Evolutionary conservation across 2,113 vertebrate species (phyloP).

Genomic region (Phycodurus eques): DNA sequence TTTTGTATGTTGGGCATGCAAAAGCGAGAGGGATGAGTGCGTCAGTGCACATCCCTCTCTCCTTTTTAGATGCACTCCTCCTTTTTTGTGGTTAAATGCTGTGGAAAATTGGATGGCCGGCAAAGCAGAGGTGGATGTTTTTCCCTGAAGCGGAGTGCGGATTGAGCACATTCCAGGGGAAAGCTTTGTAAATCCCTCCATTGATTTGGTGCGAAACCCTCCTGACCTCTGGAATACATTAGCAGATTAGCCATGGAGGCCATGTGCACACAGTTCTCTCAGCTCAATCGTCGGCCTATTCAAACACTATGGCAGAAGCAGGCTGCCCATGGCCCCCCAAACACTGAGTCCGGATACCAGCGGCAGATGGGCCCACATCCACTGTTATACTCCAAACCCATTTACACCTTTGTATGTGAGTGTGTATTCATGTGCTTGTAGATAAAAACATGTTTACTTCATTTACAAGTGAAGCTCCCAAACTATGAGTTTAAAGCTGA

Average conservation of each 20-base stretch:
- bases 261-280: conserved; percentile 50
- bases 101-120: conserved; percentile 68
- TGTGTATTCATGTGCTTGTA: conserved; percentile 15
- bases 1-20: conserved; percentile 20
- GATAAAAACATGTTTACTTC: conserved; percentile 11
- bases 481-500: background rate
- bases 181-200: conserved; percentile 78
- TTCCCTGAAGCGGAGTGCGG: conserved; percentile 59
- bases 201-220: conserved; percentile 75
- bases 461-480: background rate
- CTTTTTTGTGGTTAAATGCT: conserved; percentile 69
- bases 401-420: conserved; percentile 31
- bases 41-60: conserved; percentile 32
- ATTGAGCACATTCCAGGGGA: conserved; percentile 75
- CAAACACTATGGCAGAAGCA: conserved; percentile 39
- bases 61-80: conserved; percentile 22
- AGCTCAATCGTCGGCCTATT: conserved; percentile 57
- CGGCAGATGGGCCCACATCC: conserved; percentile 50
- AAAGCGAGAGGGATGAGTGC: conserved; percentile 25
- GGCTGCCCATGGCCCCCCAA: conserved; percentile 37
- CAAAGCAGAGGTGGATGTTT: conserved; percentile 71
- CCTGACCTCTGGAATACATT: conserved; percentile 80
- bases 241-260: conserved; percentile 74
- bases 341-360: conserved; percentile 40
- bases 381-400: conserved; percentile 36